Conservation (phyloP, 2,113 vertebrate species). For the Eudyptes chrysolophus region DNA sequence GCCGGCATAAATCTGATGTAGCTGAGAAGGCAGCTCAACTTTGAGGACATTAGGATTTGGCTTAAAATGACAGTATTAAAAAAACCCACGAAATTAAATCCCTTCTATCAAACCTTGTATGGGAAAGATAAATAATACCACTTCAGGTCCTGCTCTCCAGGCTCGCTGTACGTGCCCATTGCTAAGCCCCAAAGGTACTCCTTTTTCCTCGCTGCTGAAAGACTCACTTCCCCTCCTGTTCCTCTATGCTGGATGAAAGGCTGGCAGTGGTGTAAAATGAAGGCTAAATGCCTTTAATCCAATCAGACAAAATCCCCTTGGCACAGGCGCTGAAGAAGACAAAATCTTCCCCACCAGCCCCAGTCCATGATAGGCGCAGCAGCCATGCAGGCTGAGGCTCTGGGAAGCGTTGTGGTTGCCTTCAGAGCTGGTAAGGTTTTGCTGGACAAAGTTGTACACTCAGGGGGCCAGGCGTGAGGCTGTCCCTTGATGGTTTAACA, state of each 20-base stretch:
- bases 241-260: background rate
- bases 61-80: background rate
- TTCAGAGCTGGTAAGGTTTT: background rate
- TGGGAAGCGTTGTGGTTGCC: fast-evolving
- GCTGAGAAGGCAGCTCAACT: background rate
- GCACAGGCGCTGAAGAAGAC: background rate
- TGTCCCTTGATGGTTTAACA: background rate
- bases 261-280: background rate
- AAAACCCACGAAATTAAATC: background rate
- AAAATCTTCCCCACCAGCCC: background rate
- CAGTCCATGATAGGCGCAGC: background rate
- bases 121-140: background rate
- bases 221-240: background rate
- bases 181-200: background rate
- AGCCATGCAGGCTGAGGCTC: fast-evolving
- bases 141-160: background rate
- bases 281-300: background rate
- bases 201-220: background rate
- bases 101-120: background rate
- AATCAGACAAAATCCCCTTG: background rate
- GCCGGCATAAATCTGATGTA: slow-evolving; percentile 7
- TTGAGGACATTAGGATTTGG: background rate
- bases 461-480: background rate
- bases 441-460: background rate
- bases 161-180: background rate